These are phyloP conservation scores for Ambastaia sidthimunki DNA, from an alignment of 2,797 vertebrate species.

Conservation along the genomic window DNA sequence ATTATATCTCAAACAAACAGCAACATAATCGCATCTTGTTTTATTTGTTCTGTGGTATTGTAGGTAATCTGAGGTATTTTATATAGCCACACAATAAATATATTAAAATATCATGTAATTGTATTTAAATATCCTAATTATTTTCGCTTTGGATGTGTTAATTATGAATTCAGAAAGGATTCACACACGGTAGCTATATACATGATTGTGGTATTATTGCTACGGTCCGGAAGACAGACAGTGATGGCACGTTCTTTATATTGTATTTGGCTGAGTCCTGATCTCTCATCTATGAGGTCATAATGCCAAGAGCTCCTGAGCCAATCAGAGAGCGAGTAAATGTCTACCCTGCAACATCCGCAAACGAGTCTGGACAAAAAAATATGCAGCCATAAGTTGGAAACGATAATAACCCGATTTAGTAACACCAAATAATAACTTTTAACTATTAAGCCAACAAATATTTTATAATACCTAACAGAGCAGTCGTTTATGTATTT, in stretches of 20 bases:
- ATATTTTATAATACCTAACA: background rate
- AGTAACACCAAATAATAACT: background rate
- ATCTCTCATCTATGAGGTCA: slow-evolving; percentile 39
- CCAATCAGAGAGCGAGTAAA: slow-evolving; percentile 31
- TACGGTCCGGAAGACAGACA: background rate
- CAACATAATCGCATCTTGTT: too few species aligned
- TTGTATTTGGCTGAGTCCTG: slow-evolving; percentile 31
- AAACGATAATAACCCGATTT: slow-evolving; percentile 2
- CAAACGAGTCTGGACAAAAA: background rate
- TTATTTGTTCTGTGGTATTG: too few species aligned
- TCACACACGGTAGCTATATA: background rate
- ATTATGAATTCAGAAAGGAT: background rate
- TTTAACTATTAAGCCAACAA: too few species aligned
- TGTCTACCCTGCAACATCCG: slow-evolving; percentile 10
- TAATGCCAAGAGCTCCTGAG: slow-evolving; percentile 24
- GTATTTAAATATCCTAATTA: background rate
- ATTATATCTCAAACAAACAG: too few species aligned
- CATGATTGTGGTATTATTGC: slow-evolving; percentile 15
- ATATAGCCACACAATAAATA: too few species aligned
- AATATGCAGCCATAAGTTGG: background rate
- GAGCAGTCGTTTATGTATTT: background rate
- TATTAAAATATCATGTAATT: too few species aligned
- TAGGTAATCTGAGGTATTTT: too few species aligned
- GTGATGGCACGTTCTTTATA: slow-evolving; percentile 12
- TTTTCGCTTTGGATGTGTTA: background rate